phyloP scores from a whole-genome alignment of 2,888 invertebrate species.

The Patella caerulea region DNA sequence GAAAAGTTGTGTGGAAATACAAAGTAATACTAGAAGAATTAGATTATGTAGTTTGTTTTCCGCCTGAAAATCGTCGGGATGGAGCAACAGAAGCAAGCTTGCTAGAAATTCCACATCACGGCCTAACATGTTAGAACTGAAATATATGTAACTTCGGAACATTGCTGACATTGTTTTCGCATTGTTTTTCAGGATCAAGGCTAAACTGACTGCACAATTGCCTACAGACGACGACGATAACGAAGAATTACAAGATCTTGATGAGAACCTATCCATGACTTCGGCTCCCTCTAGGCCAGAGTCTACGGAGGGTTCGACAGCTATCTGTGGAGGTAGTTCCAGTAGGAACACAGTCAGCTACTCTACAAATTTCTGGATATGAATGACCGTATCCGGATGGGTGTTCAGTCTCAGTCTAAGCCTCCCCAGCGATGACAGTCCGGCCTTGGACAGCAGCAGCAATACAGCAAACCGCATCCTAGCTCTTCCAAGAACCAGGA shows the following conservation, averaged over 20 bases:
- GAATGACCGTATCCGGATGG: slow-evolving; percentile 14
- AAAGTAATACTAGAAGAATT: too few species aligned
- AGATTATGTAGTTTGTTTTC: too few species aligned
- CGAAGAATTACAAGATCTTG: slow-evolving; percentile 13
- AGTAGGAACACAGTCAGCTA: slow-evolving; percentile 23
- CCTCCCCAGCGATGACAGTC: neutral
- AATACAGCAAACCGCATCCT: slow-evolving; percentile 2
- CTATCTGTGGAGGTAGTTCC: slow-evolving; percentile 26
- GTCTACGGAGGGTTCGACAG: slow-evolving; percentile 12
- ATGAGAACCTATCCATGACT: slow-evolving; percentile 11
- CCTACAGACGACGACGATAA: slow-evolving; percentile 12
- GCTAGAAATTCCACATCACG: too few species aligned
- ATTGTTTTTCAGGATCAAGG: slow-evolving; percentile 8
- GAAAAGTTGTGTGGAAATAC: too few species aligned
- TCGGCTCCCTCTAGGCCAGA: neutral
- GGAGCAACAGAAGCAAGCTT: too few species aligned
- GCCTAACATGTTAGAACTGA: too few species aligned
- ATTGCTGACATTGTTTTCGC: too few species aligned
- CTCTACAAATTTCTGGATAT: slow-evolving; percentile 23
- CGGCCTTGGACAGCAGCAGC: neutral
- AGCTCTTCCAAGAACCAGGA: neutral
- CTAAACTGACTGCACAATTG: slow-evolving; percentile 10
- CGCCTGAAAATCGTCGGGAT: too few species aligned
- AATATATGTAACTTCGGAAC: too few species aligned
- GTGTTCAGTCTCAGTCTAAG: neutral